Evolutionary conservation across 2,888 invertebrate genomes (phyloP).

Genomic region (Lacanobia wlatinum): DNA sequence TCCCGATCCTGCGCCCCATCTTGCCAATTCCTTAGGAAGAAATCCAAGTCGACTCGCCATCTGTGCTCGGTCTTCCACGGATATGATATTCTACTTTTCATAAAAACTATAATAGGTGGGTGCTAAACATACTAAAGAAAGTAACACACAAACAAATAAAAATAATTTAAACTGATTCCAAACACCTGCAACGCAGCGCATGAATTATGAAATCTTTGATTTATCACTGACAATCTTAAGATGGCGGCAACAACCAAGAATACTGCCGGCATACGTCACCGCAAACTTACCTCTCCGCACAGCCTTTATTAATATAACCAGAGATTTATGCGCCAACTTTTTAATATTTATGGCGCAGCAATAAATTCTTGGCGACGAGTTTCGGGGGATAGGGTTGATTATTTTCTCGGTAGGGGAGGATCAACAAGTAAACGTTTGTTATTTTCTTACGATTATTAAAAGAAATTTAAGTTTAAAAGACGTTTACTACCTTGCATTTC

Average conservation of each 20-base stretch:
- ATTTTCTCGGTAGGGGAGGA: conserved; percentile 82
- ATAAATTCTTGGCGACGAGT: conserved; percentile 88
- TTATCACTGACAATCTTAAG: conserved; percentile 43
- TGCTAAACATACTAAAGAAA: neutral
- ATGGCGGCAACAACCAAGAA: conserved; percentile 60
- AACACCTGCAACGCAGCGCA: conserved; percentile 39
- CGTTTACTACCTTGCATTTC: neutral
- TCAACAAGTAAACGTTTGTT: conserved; percentile 83
- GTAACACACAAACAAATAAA: conserved; percentile 8
- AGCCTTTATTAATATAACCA: conserved; percentile 86
- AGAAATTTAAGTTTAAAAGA: neutral
- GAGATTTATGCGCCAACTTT: conserved; percentile 89
- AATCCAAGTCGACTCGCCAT: no score
- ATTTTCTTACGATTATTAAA: conserved; percentile 61
- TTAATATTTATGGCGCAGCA: conserved; percentile 89
- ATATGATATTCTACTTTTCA: neutral
- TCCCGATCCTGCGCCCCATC: no score
- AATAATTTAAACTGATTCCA: conserved; percentile 19
- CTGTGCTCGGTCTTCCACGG: no score
- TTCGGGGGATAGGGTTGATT: conserved; percentile 86
- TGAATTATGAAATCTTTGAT: conserved; percentile 55
- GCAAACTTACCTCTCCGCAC: conserved; percentile 72
- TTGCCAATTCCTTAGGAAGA: no score
- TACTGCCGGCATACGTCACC: conserved; percentile 79
- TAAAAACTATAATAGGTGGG: neutral